Evolutionary conservation across 2,888 invertebrate genomes (phyloP).

Genomic region (Hirudinaria manillensis): DNA sequence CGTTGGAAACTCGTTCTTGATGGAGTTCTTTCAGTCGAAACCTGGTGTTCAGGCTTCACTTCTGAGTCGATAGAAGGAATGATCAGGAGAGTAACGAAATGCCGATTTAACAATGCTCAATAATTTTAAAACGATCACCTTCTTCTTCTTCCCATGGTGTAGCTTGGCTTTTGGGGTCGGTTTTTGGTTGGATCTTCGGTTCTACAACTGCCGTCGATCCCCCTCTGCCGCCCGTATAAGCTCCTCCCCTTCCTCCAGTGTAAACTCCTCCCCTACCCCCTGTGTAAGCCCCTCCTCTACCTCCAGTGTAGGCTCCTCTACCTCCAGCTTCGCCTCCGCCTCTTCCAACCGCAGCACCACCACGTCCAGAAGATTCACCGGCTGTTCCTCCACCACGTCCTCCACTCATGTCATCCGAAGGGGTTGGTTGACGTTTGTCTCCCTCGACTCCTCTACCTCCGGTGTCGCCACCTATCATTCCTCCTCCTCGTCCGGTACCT

Average conservation of each 20-base stretch:
- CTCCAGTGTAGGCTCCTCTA: neutral
- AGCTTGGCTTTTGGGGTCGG: neutral
- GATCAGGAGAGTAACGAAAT: neutral
- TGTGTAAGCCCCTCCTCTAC: slow-evolving; percentile 5
- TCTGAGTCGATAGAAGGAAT: neutral
- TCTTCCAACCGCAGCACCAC: neutral
- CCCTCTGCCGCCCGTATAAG: slow-evolving; percentile 11
- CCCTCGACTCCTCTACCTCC: neutral
- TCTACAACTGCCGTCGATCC: slow-evolving; percentile 1
- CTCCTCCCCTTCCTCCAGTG: slow-evolving; percentile 15
- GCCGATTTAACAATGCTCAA: neutral
- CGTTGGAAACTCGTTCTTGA: slow-evolving; percentile 55
- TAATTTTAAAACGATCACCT: neutral
- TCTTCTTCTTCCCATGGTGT: slow-evolving; percentile 20
- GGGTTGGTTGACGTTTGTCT: neutral
- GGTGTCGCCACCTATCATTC: neutral
- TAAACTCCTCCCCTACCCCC: neutral
- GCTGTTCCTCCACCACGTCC: slow-evolving; percentile 1
- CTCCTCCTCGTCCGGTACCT: neutral
- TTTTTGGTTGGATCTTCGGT: slow-evolving; percentile 14
- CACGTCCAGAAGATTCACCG: slow-evolving; percentile 16
- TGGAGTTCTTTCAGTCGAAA: slow-evolving; percentile 16
- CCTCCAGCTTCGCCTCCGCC: neutral
- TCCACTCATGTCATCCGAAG: neutral
- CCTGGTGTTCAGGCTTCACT: neutral